Conservation (phyloP, 2,888 invertebrate genomes). For the Taenaris catops region DNA sequence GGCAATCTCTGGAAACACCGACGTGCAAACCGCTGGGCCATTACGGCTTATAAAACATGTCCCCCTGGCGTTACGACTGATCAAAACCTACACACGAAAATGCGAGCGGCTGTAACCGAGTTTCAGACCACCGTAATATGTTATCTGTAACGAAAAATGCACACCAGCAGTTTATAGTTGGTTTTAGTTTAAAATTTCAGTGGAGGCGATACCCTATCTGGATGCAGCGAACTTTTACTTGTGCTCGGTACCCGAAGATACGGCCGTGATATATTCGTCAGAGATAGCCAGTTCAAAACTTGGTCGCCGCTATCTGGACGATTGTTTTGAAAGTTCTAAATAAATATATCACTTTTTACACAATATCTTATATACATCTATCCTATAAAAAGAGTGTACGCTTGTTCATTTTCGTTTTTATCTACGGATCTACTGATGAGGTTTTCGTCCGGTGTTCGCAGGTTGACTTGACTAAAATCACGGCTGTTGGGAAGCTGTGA, state of each 20-base stretch:
- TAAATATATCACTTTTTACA: slow-evolving; percentile 13
- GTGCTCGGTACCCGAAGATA: slow-evolving; percentile 27
- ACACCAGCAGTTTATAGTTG: slow-evolving; percentile 20
- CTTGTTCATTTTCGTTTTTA: no score
- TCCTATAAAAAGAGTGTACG: no score
- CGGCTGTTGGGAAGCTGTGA: no score
- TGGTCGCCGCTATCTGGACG: slow-evolving; percentile 22
- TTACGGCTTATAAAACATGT: no score
- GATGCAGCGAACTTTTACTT: slow-evolving; percentile 29
- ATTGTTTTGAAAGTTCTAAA: slow-evolving; percentile 24
- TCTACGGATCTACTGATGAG: no score
- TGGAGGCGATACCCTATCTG: slow-evolving; percentile 29
- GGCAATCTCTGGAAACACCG: no score
- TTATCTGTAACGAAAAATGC: slow-evolving; percentile 20
- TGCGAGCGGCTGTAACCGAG: neutral
- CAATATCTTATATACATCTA: no score
- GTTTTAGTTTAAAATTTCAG: slow-evolving; percentile 31
- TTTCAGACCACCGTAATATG: slow-evolving; percentile 4
- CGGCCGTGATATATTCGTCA: slow-evolving; percentile 31
- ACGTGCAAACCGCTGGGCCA: no score
- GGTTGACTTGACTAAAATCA: no score
- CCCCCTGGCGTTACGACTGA: no score
- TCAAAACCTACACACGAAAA: no score
- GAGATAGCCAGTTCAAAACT: slow-evolving; percentile 28
- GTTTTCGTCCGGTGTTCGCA: no score